Evolutionary conservation across 2,797 vertebrate genomes (phyloP), one percentile per base, ranked within the genome.

Genomic region (Thripadectes ignobilis): DNA sequence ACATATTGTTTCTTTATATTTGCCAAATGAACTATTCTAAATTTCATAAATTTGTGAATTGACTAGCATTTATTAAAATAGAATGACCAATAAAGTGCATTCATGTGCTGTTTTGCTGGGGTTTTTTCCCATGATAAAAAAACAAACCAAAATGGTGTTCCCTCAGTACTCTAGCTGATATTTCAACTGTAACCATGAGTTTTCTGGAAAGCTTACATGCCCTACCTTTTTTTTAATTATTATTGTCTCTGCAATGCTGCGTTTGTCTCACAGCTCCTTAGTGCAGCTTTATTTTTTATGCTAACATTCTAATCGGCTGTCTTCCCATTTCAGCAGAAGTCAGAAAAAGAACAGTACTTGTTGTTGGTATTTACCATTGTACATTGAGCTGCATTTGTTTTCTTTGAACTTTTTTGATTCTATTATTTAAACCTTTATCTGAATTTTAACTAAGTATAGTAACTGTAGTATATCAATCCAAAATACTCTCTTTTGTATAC

Each of bases 381-480:
- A 34, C n/a, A 43, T 8, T 32, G 55, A 29, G 24, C 52, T 85
- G 7, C 10, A 10, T 76, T 14, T 73, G 9, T 78, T 94, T 89
- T 48, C 12, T 52, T 84, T 20, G 38, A 51, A 48, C 4, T n/a
- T 59, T 68, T 83, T 51, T 52, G 0, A n/a, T 26, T 45, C 6
- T 68, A 9, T 41, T 69, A 8, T 59, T 77, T 51, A 65, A 68
- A 55, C 8, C 12, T 82, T 51, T 72, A 34, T 67, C 19, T 1
- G 0, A 48, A 59, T 95, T 88, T 85, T 46, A 86, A n/a, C 32
- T 43, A 7, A 66, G 4, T 43, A 14, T 0, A 7, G 11, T 71
- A 55, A 69, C 27, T 14, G 11, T 59, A 63, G 6, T 0, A 0
- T 68, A 29, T 57, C 59, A 67, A 39, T 81, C 27, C 10, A 74